Percentiles rank a stretch among this genome's conserved stretches.
Conservation (phyloP, 2,888 invertebrate species). For the Allacma fusca region DNA sequence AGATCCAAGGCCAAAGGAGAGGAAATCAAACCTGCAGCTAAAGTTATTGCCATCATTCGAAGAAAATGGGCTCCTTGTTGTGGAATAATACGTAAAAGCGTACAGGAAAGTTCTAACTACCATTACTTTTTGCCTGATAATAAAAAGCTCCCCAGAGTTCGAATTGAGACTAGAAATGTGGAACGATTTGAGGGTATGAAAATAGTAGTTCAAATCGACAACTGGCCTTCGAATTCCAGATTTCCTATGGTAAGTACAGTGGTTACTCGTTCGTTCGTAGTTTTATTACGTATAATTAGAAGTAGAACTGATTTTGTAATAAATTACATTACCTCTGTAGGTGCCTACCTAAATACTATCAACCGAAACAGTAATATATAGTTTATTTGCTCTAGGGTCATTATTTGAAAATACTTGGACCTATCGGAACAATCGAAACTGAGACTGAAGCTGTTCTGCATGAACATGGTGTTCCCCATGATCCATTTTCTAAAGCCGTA, state of each 20-base stretch:
- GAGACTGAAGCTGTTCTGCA: conserved; percentile 96
- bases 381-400: conserved; percentile 75
- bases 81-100: conserved; percentile 86
- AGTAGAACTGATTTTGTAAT: no score
- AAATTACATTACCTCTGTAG: no score
- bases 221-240: conserved; percentile 92
- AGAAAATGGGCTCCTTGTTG: conserved; percentile 98
- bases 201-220: conserved; percentile 94
- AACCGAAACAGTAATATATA: no score
- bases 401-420: conserved; percentile 91
- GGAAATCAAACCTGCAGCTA: conserved; percentile 72
- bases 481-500: conserved; percentile 93
- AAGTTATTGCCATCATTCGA: conserved; percentile 91
- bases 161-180: conserved; percentile 94
- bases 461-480: conserved; percentile 97
- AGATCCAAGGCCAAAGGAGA: conserved; percentile 60
- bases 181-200: conserved; percentile 81
- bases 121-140: conserved; percentile 96
- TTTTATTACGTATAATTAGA: no score
- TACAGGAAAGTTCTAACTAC: conserved; percentile 71
- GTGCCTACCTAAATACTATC: no score
- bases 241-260: conserved; percentile 77
- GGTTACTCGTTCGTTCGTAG: background rate
- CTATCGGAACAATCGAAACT: conserved; percentile 90
- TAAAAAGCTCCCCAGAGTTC: conserved; percentile 88